phyloP scores from a whole-genome alignment of 2,888 invertebrate genomes.

The Spicauda simplicius region DNA sequence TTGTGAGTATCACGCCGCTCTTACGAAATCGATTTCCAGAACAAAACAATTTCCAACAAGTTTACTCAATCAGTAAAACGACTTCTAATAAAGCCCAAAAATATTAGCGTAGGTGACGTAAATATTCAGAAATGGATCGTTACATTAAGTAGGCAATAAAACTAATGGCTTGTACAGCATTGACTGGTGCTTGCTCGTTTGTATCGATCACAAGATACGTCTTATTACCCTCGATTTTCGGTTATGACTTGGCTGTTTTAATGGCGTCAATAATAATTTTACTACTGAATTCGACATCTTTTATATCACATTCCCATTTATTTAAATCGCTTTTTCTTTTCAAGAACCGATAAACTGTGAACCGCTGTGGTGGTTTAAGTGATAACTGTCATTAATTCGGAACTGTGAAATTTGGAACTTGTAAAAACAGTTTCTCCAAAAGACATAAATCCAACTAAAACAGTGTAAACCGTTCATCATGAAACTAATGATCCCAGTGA shows the following conservation, averaged over 20 bases:
- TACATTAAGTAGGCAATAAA: slow-evolving; percentile 30
- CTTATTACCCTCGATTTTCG: slow-evolving; percentile 35
- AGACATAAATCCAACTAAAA: not conserved
- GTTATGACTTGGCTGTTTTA: slow-evolving; percentile 32
- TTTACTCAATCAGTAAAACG: slow-evolving; percentile 4
- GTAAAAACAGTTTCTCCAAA: slow-evolving; percentile 1
- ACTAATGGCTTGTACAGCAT: slow-evolving; percentile 29
- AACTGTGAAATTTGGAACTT: not conserved
- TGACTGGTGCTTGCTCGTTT: slow-evolving; percentile 29
- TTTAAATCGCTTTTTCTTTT: slow-evolving; percentile 20
- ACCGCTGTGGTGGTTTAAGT: not conserved
- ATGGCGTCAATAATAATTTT: slow-evolving; percentile 32
- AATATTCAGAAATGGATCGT: slow-evolving; percentile 26
- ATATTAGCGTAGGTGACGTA: slow-evolving; percentile 18
- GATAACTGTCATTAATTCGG: not conserved
- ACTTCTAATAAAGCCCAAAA: slow-evolving; percentile 5
- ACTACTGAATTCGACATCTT: slow-evolving; percentile 19
- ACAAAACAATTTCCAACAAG: slow-evolving; percentile 9
- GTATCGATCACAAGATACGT: slow-evolving; percentile 34
- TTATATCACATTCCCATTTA: slow-evolving; percentile 12
- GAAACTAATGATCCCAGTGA: slow-evolving; percentile 23
- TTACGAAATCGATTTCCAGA: not conserved
- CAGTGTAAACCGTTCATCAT: slow-evolving; percentile 6
- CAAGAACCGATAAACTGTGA: slow-evolving; percentile 3
- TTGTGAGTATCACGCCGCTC: not conserved